Conservation (phyloP, 2,888 invertebrate genomes). For the Pimpla rufipes region DNA sequence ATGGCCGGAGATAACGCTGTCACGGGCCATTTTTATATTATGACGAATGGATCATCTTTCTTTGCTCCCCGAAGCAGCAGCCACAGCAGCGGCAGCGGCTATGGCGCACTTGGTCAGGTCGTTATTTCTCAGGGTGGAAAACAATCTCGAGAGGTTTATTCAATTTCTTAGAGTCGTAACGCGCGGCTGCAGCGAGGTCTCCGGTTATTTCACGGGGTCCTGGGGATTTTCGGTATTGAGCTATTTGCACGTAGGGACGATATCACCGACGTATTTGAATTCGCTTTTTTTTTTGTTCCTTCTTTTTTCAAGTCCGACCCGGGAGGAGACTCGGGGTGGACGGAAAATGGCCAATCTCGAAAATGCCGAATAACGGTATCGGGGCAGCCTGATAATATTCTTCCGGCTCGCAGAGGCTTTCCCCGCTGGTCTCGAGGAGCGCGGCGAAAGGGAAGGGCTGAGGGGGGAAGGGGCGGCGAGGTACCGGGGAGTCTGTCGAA, state of each 20-base stretch:
- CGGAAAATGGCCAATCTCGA: conserved; percentile 66
- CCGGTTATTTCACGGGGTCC: neutral
- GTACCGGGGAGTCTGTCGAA: conserved; percentile 45
- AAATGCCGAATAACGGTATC: conserved; percentile 66
- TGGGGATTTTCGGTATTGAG: conserved; percentile 44
- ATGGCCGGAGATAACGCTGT: conserved; percentile 84
- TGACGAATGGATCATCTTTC: conserved; percentile 83
- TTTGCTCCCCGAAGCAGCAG: conserved; percentile 70
- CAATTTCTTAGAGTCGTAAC: conserved; percentile 56
- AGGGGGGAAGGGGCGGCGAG: neutral
- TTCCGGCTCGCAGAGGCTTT: conserved; percentile 64
- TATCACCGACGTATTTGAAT: conserved; percentile 61
- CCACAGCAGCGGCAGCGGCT: neutral
- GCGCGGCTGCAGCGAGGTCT: conserved; percentile 12
- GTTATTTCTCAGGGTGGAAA: conserved; percentile 44
- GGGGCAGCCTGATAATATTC: conserved; percentile 69
- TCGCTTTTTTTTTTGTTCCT: conserved; percentile 36
- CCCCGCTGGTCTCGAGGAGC: conserved; percentile 33
- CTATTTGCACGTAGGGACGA: conserved; percentile 54
- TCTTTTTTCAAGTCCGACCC: conserved; percentile 30
- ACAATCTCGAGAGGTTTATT: conserved; percentile 64
- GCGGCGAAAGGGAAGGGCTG: conserved; percentile 43
- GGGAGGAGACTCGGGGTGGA: conserved; percentile 2
- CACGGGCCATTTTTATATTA: conserved; percentile 83
- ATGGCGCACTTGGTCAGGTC: conserved; percentile 6